A percentile compares a stretch with the other conserved stretches of the same genome.
Conservation (phyloP, 1,140 invertebrate species). For the Procambarus clarkii region DNA sequence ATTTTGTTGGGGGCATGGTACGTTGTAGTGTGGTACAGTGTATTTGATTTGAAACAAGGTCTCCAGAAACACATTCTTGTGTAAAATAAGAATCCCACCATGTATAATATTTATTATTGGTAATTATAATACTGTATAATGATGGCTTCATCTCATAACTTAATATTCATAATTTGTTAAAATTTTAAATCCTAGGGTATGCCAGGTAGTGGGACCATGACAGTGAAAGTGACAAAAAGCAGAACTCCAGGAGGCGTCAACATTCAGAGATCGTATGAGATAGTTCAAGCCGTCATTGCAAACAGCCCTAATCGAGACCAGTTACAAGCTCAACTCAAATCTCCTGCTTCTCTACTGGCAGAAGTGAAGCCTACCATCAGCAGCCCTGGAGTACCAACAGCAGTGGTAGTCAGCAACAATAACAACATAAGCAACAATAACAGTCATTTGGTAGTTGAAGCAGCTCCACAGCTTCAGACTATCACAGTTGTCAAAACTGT, state of each 20-base stretch:
- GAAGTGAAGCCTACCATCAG: conserved; percentile 52
- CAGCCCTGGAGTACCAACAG: conserved; percentile 3
- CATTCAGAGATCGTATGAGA: conserved; percentile 94
- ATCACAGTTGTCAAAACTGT: conserved; percentile 62
- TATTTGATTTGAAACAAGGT: too few species aligned
- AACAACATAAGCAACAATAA: conserved; percentile 19
- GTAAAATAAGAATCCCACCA: too few species aligned
- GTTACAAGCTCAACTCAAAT: conserved; percentile 88
- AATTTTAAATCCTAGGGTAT: conserved; percentile 18
- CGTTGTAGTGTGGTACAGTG: too few species aligned
- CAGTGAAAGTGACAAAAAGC: conserved; percentile 55
- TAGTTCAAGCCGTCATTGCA: conserved; percentile 95
- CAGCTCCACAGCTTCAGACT: conserved; percentile 49
- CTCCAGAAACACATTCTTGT: too few species aligned
- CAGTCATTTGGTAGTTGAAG: conserved; percentile 48
- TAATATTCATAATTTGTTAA: background rate
- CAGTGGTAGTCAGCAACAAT: conserved; percentile 21
- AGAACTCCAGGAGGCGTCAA: conserved; percentile 81
- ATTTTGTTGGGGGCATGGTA: too few species aligned
- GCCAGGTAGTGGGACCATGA: conserved; percentile 50
- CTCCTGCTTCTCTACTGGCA: conserved; percentile 73
- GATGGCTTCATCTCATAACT: too few species aligned
- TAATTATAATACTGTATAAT: too few species aligned
- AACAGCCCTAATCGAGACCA: conserved; percentile 92
- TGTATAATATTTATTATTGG: too few species aligned